phyloP scores from a whole-genome alignment of 1,140 invertebrate genomes.

The Anastrepha ludens region DNA sequence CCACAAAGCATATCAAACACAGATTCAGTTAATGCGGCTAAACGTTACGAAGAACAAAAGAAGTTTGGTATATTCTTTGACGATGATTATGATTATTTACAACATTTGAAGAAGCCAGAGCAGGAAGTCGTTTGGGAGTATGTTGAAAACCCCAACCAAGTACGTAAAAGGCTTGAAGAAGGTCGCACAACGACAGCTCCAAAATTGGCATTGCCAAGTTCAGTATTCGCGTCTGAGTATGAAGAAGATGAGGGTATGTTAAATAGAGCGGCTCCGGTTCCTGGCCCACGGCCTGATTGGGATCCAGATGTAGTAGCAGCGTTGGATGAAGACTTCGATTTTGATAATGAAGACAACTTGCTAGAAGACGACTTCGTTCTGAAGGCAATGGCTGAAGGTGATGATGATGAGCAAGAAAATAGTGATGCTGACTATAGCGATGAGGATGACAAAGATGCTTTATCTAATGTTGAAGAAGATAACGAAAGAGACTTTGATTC shows the following conservation, averaged over 20 bases:
- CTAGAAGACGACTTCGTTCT: constrained; percentile 94
- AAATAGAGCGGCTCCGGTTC: constrained; percentile 88
- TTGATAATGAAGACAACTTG: constrained; percentile 86
- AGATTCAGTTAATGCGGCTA: constrained; percentile 62
- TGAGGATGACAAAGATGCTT: constrained; percentile 65
- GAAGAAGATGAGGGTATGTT: constrained; percentile 92
- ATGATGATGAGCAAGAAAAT: constrained; percentile 74
- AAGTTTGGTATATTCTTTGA: constrained; percentile 97
- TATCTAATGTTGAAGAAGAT: constrained; percentile 69
- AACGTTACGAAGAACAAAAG: constrained; percentile 84
- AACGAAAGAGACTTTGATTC: constrained; percentile 69
- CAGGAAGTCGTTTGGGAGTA: constrained; percentile 72
- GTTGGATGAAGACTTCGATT: constrained; percentile 94
- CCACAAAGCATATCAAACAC: constrained; percentile 60
- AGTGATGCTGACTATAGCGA: constrained; percentile 74
- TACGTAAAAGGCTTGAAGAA: constrained; percentile 60
- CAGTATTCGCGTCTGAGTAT: constrained; percentile 92
- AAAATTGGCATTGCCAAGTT: constrained; percentile 83
- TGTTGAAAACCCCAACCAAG: constrained; percentile 70
- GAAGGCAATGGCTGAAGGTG: constrained; percentile 81
- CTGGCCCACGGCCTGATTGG: constrained; percentile 85
- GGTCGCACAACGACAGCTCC: constrained; percentile 59
- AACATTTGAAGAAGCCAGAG: constrained; percentile 86
- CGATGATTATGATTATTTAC: constrained; percentile 96
- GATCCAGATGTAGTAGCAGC: constrained; percentile 96